A percentile compares a stretch with the other conserved stretches of the same genome.
These are phyloP conservation scores for Chouioia cunea DNA, from an alignment of 2,888 invertebrate genomes.

Conservation along the genomic window DNA sequence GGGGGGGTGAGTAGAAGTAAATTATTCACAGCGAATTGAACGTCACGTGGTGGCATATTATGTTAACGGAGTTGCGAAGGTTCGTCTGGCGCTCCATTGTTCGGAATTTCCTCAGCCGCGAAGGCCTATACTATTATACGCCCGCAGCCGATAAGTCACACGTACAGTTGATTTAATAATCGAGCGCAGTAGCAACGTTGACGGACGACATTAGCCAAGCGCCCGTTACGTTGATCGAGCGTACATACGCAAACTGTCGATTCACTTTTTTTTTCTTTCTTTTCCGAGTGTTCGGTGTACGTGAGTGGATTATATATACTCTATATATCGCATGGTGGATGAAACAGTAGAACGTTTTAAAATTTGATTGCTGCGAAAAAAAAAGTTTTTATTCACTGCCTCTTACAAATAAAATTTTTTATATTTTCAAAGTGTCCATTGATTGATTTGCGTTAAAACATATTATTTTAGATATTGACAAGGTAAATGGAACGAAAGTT, in stretches of 20 bases:
- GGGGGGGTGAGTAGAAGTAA: too few species aligned
- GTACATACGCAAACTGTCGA: conserved; percentile 1
- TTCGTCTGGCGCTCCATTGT: conserved; percentile 16
- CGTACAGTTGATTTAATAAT: conserved; percentile 37
- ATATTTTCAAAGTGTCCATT: too few species aligned
- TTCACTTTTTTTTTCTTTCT: background rate
- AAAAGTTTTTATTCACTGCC: too few species aligned
- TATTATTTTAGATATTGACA: too few species aligned
- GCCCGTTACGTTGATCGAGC: conserved; percentile 6
- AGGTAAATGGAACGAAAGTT: too few species aligned
- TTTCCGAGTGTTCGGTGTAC: too few species aligned
- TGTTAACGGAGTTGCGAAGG: conserved; percentile 31
- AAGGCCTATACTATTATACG: conserved; percentile 16
- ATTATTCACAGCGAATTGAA: conserved; percentile 23
- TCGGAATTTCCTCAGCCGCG: conserved; percentile 23
- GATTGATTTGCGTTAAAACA: too few species aligned
- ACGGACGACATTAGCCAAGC: conserved; percentile 31
- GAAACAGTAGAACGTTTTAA: too few species aligned
- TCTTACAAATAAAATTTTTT: too few species aligned
- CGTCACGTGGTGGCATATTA: conserved; percentile 31
- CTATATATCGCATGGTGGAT: too few species aligned
- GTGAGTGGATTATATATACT: too few species aligned
- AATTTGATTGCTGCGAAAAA: too few species aligned
- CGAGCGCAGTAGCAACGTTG: conserved; percentile 12
- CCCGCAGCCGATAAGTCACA: conserved; percentile 32